Conservation (phyloP, 2,797 vertebrate genomes). For the Urosaurus nigricauda region DNA sequence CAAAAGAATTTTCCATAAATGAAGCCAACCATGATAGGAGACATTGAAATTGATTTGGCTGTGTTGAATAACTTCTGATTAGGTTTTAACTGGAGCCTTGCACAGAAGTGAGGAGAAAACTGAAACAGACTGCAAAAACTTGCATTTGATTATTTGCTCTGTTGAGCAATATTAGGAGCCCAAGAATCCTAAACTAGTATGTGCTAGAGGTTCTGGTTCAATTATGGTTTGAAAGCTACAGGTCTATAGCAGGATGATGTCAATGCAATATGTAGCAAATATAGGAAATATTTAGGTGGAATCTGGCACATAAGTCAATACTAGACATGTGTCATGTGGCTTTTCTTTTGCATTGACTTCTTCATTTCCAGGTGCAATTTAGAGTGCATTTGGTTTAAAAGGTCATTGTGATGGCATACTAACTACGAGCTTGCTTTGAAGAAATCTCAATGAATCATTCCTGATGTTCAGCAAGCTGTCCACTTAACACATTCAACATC, state of each 20-base stretch:
- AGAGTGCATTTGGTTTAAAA: no score
- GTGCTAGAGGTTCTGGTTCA: background rate
- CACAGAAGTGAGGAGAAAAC: background rate
- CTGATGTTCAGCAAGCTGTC: background rate
- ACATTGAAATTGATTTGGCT: slow-evolving; percentile 59
- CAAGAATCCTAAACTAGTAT: background rate
- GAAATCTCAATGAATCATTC: background rate
- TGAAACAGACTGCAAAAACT: slow-evolving; percentile 11
- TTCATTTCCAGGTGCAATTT: no score
- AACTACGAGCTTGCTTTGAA: background rate
- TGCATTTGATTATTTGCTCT: background rate
- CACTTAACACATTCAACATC: background rate
- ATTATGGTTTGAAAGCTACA: background rate
- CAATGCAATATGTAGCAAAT: background rate
- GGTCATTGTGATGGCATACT: background rate
- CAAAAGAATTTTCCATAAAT: slow-evolving; percentile 68
- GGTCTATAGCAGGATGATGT: background rate
- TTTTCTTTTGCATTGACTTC: no score
- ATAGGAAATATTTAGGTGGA: background rate
- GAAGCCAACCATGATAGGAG: slow-evolving; percentile 59
- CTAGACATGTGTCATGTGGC: background rate
- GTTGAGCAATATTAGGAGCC: background rate
- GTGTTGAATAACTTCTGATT: slow-evolving; percentile 22
- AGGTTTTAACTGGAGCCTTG: slow-evolving; percentile 30
- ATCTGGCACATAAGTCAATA: no score